Evolutionary conservation across 2,888 invertebrate genomes (phyloP).

Genomic region (Adela reaumurella): DNA sequence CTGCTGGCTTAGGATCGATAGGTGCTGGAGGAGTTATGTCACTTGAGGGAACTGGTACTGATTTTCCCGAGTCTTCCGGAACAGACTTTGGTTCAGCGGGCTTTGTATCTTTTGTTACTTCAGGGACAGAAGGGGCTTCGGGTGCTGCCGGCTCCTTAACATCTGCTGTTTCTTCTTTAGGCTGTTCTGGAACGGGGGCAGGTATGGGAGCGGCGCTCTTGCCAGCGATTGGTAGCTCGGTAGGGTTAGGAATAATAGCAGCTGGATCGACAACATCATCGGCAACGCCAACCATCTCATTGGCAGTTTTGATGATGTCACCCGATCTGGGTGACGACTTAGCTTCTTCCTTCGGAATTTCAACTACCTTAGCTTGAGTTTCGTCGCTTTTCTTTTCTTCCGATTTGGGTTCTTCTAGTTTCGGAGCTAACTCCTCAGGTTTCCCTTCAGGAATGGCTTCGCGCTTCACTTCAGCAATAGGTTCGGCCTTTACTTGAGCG

Average conservation of each 20-base stretch:
- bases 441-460: slow-evolving; percentile 15
- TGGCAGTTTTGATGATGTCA: slow-evolving; percentile 30
- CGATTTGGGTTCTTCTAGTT: slow-evolving; percentile 17
- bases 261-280: slow-evolving; percentile 30
- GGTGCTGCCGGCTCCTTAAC: slow-evolving; percentile 24
- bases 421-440: slow-evolving; percentile 13
- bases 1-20: slow-evolving; percentile 14
- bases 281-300: slow-evolving; percentile 29
- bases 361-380: slow-evolving; percentile 24
- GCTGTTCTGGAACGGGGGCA: slow-evolving; percentile 21
- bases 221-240: slow-evolving; percentile 23
- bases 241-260: slow-evolving; percentile 24
- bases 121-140: slow-evolving; percentile 13
- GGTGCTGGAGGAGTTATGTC: slow-evolving; percentile 13
- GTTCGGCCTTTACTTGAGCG: slow-evolving; percentile 16
- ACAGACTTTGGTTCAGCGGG: background rate
- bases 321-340: slow-evolving; percentile 27
- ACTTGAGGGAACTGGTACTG: slow-evolving; percentile 7
- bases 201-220: slow-evolving; percentile 35
- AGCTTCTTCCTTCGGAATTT: slow-evolving; percentile 22
- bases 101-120: slow-evolving; percentile 12
- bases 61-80: background rate
- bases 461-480: slow-evolving; percentile 7
- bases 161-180: slow-evolving; percentile 15
- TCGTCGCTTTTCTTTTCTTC: slow-evolving; percentile 17